Evolutionary conservation across 2,797 vertebrate species (phyloP), one percentile per base, ranked within the genome.

Genomic region (Streptopelia turtur): DNA sequence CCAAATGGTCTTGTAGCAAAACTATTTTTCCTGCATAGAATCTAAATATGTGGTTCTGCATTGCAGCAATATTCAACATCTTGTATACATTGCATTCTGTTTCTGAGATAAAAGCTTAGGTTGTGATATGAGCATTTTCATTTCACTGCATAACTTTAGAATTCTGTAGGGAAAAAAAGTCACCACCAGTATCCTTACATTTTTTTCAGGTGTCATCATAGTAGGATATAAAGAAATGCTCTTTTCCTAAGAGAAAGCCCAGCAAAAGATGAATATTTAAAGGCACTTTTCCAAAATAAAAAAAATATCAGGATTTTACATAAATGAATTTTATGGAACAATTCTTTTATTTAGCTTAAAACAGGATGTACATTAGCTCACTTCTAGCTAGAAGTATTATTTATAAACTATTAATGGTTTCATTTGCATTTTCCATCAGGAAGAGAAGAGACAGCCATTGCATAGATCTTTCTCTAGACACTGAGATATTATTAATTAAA

Each of bases 401-500:
- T 95, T 97, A 96, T 96, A 96, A 97, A 94, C 83, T 95, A 94
- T 97, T 97, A 95, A 96, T 95, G 83, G 35, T 85, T 96, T 96
- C 53, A 97, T 97, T 96, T 97, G 83, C 87, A 94, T 96, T 97
- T 97, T 96, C n/a, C 86, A 83, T 96, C 94, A 96, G 70, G 59
- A 96, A 95, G 68, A 65, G 83, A 92, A 92, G 64, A 94, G 27
- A n/a, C 17, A 87, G 65, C 90, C 77, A 83, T 91, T 80, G 5
- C 66, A 92, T 37, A 96, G 53, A 70, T 87, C 50, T 76, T 94
- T 95, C 55, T 95, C 49, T 85, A 96, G 91, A 95, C 87, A 94
- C 33, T 89, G 74, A 97, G 45, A 86, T 93, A 96, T 95, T 96
- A 90, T 94, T 97, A 97, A 97, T 97, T 97, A 96, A 93, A 75